Base-by-base conservation (phyloP, 2,888 invertebrate species). In the Agrochola circellaris region DNA sequence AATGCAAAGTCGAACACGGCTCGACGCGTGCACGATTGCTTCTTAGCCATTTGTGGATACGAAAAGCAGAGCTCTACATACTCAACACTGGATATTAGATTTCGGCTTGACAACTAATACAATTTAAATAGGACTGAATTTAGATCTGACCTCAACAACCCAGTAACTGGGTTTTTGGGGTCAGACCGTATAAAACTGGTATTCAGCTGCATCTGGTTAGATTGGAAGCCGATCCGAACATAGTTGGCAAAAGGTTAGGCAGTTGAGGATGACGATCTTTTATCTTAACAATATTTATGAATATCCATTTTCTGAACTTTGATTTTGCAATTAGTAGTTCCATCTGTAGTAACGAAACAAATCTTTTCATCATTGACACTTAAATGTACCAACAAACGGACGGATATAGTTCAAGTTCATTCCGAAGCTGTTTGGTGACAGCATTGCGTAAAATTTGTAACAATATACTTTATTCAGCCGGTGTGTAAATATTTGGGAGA, bases 321-420 rank as follows among this genome's bases (percentile, higher is more conserved):
- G 15, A 23, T 34, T 56, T 15, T 34, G 67, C 1, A 58, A n/a
- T 1, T n/a, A 3, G 11, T 34, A n/a, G 9, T n/a, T n/a, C 17
- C 6, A 9, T 34, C 17, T 8, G 17, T 17, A 8, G 23, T 9
- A 3, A 23, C 42, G 15, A 58, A 64, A 74, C 58, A 45, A 79
- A 54, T 66, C 20, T 7, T 26, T 17, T 64, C 42, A 83, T 60
- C 30, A 83, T 79, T 70, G 79, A 79, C 65, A 79, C 23, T 26
- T 79, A 61, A 51, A 61, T 42, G 15, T 78, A 65, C 65, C 17
- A 62, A 64, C 15, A 38, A 13, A 60, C 64, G 6, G 54, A 67
- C 48, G 26, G 13, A 84, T 86, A 66, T 84, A 87, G 84, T 79
- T 76, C 87, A 86, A 87, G 84, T 83, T 84, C 75, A 76, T 72